phyloP scores from a whole-genome alignment of 2,888 invertebrate species.

The Stegophylla sp. region DNA sequence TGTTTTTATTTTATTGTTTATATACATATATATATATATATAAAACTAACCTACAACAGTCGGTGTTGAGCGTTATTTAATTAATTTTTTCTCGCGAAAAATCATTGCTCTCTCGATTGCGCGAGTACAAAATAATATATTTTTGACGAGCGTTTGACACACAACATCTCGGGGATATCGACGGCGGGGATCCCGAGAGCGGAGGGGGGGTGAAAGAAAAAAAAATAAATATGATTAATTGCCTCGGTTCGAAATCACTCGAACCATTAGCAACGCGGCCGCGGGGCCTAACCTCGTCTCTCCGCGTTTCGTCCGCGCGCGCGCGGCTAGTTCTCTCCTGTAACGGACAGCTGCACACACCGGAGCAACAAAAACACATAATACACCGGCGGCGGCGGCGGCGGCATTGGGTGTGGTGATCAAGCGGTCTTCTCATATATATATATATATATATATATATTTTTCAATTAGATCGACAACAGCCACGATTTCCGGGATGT shows the following conservation, averaged over 20 bases:
- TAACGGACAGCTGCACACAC: slow-evolving; percentile 14
- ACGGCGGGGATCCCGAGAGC: neutral
- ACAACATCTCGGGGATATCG: neutral
- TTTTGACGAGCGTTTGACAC: slow-evolving; percentile 24
- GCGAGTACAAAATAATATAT: neutral
- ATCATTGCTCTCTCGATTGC: neutral
- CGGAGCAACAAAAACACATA: slow-evolving; percentile 1
- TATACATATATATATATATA: no score
- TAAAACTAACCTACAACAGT: no score
- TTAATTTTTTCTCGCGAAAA: neutral
- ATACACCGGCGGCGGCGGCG: neutral
- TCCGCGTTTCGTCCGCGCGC: no score
- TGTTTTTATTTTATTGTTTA: no score
- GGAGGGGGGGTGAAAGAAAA: neutral
- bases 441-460: no score
- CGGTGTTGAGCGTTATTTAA: no score
- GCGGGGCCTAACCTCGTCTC: neutral
- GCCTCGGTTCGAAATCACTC: slow-evolving; percentile 17
- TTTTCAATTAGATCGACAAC: slow-evolving; percentile 11
- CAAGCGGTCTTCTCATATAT: slow-evolving; percentile 21
- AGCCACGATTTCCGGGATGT: slow-evolving; percentile 10
- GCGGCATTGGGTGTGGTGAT: neutral
- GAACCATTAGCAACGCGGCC: slow-evolving; percentile 35
- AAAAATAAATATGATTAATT: slow-evolving; percentile 41
- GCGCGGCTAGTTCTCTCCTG: no score